Percentiles rank a stretch among this genome's conserved stretches.
These are phyloP conservation scores for Brachionus paranguensis DNA, from an alignment of 1,140 invertebrate genomes.

Conservation along the genomic window DNA sequence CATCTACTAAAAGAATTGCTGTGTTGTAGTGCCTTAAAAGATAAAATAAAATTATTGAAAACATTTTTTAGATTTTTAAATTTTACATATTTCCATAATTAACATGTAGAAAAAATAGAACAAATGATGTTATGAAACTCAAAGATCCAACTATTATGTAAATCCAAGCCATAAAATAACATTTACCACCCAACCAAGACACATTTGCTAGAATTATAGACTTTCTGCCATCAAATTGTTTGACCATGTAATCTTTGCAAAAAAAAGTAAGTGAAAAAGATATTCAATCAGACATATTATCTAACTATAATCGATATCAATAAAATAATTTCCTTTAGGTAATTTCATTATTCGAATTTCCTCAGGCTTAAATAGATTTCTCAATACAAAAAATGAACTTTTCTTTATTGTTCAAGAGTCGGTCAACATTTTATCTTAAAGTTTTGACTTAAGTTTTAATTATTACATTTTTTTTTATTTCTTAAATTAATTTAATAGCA, in stretches of 20 bases:
- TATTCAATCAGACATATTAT: slow-evolving; percentile 38
- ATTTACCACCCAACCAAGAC: slow-evolving; percentile 89
- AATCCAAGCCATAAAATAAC: slow-evolving; percentile 93
- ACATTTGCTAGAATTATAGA: slow-evolving; percentile 90
- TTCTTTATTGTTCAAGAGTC: no score
- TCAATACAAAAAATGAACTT: not conserved
- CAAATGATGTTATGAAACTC: slow-evolving; percentile 80
- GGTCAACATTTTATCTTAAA: no score
- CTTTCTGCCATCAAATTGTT: slow-evolving; percentile 82
- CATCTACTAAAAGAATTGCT: slow-evolving; percentile 11
- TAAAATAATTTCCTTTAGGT: slow-evolving; percentile 65
- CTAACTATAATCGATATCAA: slow-evolving; percentile 69
- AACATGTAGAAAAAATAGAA: slow-evolving; percentile 82
- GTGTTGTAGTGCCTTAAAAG: slow-evolving; percentile 8
- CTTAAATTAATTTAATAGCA: no score
- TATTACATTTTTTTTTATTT: no score
- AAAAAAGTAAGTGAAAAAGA: not conserved
- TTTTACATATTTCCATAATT: slow-evolving; percentile 20
- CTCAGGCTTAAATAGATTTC: not conserved
- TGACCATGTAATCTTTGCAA: slow-evolving; percentile 74
- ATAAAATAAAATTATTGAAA: not conserved
- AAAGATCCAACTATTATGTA: slow-evolving; percentile 94
- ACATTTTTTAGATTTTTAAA: not conserved
- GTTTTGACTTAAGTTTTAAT: no score
- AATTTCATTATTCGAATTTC: not conserved